Base-by-base conservation (phyloP, 2,888 invertebrate species). In the Chymomyza caudatula region DNA sequence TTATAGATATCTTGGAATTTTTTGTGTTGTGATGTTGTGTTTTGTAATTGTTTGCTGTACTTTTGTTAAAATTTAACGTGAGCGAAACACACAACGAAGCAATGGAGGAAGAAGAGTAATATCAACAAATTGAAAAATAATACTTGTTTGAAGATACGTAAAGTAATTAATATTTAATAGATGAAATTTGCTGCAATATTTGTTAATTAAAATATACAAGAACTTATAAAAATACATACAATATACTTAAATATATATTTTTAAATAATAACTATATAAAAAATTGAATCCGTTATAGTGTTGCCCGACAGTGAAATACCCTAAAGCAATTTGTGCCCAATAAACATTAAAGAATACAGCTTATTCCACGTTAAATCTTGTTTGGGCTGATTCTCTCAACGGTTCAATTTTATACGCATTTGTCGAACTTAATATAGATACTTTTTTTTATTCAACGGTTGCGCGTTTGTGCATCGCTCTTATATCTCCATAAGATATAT, bases 111-210 rank as follows among this genome's bases (percentile, higher is more conserved):
- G 13, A n/a, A 19, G 15, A 17, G 17, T 25, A 47, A 47, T n/a
- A 47, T 47, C 42, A 29, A 44, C 67, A 66, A 60, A 70, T 53
- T 49, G 20, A 44, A 69, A 66, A 74, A 47, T 63, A 54, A 64
- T 68, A 72, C 47, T 58, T 65, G 17, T 73, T 70, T 84, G 67
- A 73, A 65, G 71, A 69, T 69, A 68, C 78, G 73, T 77, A 80
- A 76, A 65, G 65, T 69, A 76, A 85, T 78, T 67, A 78, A 84
- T 63, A 84, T 67, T 69, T 76, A 76, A 67, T 83, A 82, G 85
- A 73, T 77, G 74, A 80, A 65, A 85, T 77, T 84, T 85, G 78
- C 82, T 85, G 85, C 79, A 84, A 83, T 83, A 83, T 83, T 80
- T 85, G 81, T 85, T 83, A 80, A 83, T 78, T 74, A 72, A 73